Percentiles rank a stretch among this genome's conserved stretches.
Evolutionary conservation across 35 echinoderm and acorn worm species (phyloP).

Genomic region (Holothuria glaberrima): DNA sequence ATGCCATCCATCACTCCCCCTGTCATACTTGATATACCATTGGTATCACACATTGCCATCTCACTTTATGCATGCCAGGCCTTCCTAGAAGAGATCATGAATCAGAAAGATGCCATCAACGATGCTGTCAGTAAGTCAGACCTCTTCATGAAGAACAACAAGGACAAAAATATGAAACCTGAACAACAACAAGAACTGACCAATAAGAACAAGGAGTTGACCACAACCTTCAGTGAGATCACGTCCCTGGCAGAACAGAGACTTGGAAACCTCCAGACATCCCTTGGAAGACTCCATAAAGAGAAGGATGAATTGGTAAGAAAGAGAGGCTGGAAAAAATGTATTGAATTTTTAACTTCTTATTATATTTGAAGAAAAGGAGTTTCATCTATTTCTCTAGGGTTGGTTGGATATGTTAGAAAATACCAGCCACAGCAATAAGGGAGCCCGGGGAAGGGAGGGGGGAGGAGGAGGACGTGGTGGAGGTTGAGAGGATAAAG

Average conservation of each 20-base stretch:
- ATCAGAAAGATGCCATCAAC: slow-evolving; percentile 86
- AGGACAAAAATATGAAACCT: slow-evolving; percentile 82
- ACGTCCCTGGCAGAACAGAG: slow-evolving; percentile 67
- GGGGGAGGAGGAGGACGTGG: too few species aligned
- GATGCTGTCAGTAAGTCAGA: slow-evolving; percentile 79
- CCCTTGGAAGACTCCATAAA: slow-evolving; percentile 65
- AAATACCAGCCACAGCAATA: too few species aligned
- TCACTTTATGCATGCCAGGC: slow-evolving; percentile 42
- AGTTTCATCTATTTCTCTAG: too few species aligned
- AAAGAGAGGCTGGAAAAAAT: too few species aligned
- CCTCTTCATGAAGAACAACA: slow-evolving; percentile 91
- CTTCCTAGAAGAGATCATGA: slow-evolving; percentile 87
- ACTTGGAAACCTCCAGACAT: slow-evolving; percentile 66
- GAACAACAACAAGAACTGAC: slow-evolving; percentile 87
- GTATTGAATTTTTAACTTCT: too few species aligned
- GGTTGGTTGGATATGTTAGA: too few species aligned
- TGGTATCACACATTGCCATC: neutral
- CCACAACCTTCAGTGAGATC: slow-evolving; percentile 59
- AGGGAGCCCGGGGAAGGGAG: too few species aligned
- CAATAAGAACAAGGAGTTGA: slow-evolving; percentile 68
- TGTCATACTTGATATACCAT: too few species aligned
- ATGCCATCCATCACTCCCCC: too few species aligned
- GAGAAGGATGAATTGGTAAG: slow-evolving; percentile 85
- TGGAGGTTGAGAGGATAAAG: too few species aligned
- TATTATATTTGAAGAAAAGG: too few species aligned